Conservation (phyloP, 2,113 vertebrate genomes). For the Verasper variegatus region DNA sequence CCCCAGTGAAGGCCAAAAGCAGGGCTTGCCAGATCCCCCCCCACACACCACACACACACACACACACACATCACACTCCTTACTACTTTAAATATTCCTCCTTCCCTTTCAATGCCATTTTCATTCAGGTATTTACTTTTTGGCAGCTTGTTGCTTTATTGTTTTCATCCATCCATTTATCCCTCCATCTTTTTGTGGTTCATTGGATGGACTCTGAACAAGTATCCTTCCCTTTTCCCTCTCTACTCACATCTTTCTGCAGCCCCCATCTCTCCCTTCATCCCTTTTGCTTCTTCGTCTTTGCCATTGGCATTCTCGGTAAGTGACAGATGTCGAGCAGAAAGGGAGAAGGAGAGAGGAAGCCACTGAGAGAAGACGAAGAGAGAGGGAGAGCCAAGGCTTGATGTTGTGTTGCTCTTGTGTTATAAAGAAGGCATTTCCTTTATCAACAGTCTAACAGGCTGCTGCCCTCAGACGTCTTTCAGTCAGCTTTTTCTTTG, state of each 20-base stretch:
- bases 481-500: constrained; percentile 15
- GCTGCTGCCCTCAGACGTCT: constrained; percentile 36
- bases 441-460: constrained; percentile 49
- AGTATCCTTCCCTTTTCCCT: background rate
- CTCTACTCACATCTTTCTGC: background rate
- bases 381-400: constrained; percentile 2
- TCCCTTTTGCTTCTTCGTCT: constrained; percentile 14
- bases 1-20: constrained; percentile 56
- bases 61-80: background rate
- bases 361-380: background rate
- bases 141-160: constrained; percentile 20
- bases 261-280: background rate
- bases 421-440: constrained; percentile 13
- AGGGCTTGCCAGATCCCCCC: constrained; percentile 45
- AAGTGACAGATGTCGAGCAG: constrained; percentile 17
- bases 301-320: constrained; percentile 36
- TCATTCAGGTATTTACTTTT: constrained; percentile 25
- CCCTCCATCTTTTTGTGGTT: background rate
- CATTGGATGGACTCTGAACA: constrained; percentile 17
- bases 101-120: constrained; percentile 2
- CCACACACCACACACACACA: background rate
- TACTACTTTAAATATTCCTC: background rate
- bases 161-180: constrained; percentile 16
- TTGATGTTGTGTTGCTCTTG: constrained; percentile 40
- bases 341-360: background rate